Evolutionary conservation across 2,113 vertebrate species (phyloP).

Genomic region (Calyptommatus sinebrachiatus): DNA sequence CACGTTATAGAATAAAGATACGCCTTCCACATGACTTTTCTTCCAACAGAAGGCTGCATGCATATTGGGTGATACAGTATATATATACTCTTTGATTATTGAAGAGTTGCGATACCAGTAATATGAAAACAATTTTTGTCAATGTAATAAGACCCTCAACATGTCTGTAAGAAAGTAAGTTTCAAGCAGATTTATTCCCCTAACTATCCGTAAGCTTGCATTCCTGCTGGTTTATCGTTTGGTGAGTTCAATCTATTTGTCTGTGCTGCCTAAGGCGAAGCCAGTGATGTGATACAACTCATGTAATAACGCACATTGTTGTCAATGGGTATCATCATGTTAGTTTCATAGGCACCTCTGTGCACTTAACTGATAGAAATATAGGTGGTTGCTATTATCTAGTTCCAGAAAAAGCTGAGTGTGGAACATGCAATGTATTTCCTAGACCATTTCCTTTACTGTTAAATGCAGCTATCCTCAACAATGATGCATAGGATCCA

Average conservation of each 20-base stretch:
- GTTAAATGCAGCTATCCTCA: no score
- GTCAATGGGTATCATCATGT: no score
- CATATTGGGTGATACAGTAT: constrained; percentile 34
- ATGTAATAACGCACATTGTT: not conserved
- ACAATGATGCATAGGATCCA: no score
- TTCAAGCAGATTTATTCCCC: not conserved
- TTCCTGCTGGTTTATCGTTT: not conserved
- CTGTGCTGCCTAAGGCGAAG: not conserved
- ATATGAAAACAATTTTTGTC: not conserved
- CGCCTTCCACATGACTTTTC: constrained; percentile 37
- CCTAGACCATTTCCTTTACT: no score
- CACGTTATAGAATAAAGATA: constrained; percentile 59
- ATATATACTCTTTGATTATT: not conserved
- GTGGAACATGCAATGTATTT: no score
- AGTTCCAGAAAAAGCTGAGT: no score
- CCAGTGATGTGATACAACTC: not conserved
- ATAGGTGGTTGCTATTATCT: no score
- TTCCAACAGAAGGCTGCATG: constrained; percentile 10
- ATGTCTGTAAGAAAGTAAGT: not conserved
- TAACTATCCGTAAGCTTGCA: not conserved
- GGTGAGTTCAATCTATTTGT: not conserved
- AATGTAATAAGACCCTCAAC: not conserved
- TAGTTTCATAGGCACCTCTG: no score
- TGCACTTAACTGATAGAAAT: no score
- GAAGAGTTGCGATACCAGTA: not conserved